phyloP scores from a whole-genome alignment of 2,888 invertebrate genomes.

The Epistrophe grossulariae region DNA sequence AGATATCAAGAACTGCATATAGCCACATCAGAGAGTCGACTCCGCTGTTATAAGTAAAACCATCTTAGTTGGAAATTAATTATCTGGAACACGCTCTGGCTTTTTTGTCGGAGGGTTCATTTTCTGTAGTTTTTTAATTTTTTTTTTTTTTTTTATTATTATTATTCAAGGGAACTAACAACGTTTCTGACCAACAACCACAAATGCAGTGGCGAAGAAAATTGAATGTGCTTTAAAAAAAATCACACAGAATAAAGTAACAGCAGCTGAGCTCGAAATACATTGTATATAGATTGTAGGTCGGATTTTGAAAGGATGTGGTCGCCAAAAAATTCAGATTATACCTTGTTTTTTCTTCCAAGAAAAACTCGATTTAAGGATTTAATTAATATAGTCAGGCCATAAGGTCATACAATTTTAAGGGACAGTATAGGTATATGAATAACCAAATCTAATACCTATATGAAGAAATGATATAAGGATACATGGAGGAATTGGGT shows the following conservation, averaged over 20 bases:
- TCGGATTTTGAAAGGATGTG: constrained; percentile 19
- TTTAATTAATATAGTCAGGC: background rate
- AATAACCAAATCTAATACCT: background rate
- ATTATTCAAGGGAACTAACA: constrained; percentile 27
- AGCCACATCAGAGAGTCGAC: constrained; percentile 53
- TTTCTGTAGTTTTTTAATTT: constrained; percentile 19
- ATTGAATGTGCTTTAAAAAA: constrained; percentile 65
- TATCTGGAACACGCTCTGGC: constrained; percentile 72
- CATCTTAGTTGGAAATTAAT: constrained; percentile 74
- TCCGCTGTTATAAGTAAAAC: constrained; percentile 62
- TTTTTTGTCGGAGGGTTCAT: constrained; percentile 24
- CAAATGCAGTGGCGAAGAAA: constrained; percentile 73
- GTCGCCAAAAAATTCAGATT: constrained; percentile 16
- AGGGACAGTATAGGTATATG: background rate
- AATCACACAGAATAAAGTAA: background rate
- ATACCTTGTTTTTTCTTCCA: background rate
- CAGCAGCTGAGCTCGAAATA: constrained; percentile 59
- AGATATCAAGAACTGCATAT: constrained; percentile 50
- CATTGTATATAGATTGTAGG: constrained; percentile 4
- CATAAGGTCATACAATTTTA: background rate
- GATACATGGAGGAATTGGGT: background rate
- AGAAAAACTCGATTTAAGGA: background rate
- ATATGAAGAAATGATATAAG: too few species aligned
- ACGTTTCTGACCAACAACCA: constrained; percentile 55
- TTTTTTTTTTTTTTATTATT: constrained; percentile 6